Evolutionary conservation across 2,888 invertebrate species (phyloP), one percentile per base, ranked within the genome.

Genomic region (Chymomyza fuscimana): DNA sequence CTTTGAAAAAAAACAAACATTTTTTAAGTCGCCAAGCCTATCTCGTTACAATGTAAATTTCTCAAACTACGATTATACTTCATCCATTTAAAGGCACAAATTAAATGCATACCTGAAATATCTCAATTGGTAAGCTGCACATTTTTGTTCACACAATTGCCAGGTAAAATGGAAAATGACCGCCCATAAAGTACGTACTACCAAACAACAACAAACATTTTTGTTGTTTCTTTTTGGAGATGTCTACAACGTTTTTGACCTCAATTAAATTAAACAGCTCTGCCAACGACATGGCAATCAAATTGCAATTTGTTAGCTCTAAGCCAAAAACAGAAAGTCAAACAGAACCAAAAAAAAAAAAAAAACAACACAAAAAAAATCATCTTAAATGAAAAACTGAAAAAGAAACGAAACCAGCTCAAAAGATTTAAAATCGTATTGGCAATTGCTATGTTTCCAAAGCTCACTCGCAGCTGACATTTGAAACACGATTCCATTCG

Each of bases 401-500:
- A 22, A 62, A 67, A 74, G 36, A 71, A 74, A 70, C 70, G 73
- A 74, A 58, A 51, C 19, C 22, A 15, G 25, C 58, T 25, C 51
- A 52, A 63, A 32, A 54, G 78, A 59, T 73, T 69, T 6, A 29
- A 25, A 19, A 25, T 25, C 58, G 63, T 64, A 67, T n/a, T 50
- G 60, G 60, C 74, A 80, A 82, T 82, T 85, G 82, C 80, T 78
- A 80, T 68, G 66, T 63, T 29, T 71, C 40, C 10, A 46, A 46
- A 46, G 40, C 40, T 63, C 70, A 58, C 46, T 71, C 73, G 68
- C 76, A 74, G 81, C 80, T 86, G 85, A 86, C 87, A 86, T 86
- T 87, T 86, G 73, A 69, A 79, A 80, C 87, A 86, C 87, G 85
- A 86, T 80, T 71, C 72, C 52, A 74, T 79, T 79, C 72, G 73